These are phyloP conservation scores for Volucella inanis DNA, from an alignment of 2,888 invertebrate species.

Conservation along the genomic window DNA sequence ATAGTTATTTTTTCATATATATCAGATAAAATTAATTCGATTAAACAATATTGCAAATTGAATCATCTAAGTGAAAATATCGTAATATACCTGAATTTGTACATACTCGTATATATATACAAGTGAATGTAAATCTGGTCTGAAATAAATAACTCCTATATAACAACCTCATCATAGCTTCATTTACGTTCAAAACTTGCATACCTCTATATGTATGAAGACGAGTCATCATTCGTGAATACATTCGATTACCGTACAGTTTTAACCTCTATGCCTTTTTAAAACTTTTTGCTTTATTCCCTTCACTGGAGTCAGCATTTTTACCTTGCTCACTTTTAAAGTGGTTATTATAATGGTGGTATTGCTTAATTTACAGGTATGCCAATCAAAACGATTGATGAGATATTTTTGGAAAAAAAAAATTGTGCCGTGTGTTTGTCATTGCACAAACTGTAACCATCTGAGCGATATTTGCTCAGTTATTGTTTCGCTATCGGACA, in stretches of 20 bases:
- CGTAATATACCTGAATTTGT: slow-evolving; percentile 13
- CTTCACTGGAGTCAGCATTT: slow-evolving; percentile 29
- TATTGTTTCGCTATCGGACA: slow-evolving; percentile 67
- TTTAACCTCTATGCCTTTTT: slow-evolving; percentile 45
- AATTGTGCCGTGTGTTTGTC: slow-evolving; percentile 57
- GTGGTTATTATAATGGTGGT: slow-evolving; percentile 55
- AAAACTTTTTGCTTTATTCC: slow-evolving; percentile 28
- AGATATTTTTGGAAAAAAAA: slow-evolving; percentile 49
- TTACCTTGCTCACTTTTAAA: slow-evolving; percentile 50
- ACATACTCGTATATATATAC: not conserved
- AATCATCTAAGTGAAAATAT: not conserved
- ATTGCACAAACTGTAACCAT: slow-evolving; percentile 71
- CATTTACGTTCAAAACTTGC: slow-evolving; percentile 21
- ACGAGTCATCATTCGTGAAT: slow-evolving; percentile 33
- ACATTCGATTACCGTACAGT: slow-evolving; percentile 15
- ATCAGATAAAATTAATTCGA: slow-evolving; percentile 3
- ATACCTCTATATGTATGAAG: slow-evolving; percentile 8
- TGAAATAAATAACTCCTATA: slow-evolving; percentile 23
- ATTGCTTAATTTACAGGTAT: slow-evolving; percentile 64
- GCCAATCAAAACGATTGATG: slow-evolving; percentile 67
- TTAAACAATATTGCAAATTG: slow-evolving; percentile 29
- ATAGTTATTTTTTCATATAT: too few relatives aligned
- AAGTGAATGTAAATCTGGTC: slow-evolving; percentile 24
- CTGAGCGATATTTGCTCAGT: slow-evolving; percentile 63
- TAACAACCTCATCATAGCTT: slow-evolving; percentile 36